Evolutionary conservation across 2,797 vertebrate genomes (phyloP), one percentile per base, ranked within the genome.

Genomic region (Sebastolobus alascanus): DNA sequence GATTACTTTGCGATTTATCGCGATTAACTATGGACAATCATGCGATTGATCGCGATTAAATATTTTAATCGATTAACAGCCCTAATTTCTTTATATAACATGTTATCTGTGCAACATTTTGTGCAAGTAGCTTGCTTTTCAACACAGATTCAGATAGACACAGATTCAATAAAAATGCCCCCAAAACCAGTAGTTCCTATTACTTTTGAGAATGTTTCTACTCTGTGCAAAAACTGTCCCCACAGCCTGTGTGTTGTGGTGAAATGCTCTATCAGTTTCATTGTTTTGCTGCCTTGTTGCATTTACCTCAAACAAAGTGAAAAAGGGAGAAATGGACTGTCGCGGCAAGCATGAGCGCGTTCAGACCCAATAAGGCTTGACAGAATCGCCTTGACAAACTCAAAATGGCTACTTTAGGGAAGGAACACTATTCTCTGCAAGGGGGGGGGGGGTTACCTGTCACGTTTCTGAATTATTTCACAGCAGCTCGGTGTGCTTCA

Each of bases 231-330:
- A 88, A 85, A 87, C 77, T 64, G 61, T 88, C 85, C 84, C 76
- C 27, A 29, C 18, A 85, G 85, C 40, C 64, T 25, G 68, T 89
- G 77, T 89, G 31, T 87, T 76, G 77, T 77, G 70, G 43, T 75
- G 76, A 85, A 87, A 89, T 50, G 81, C 82, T 85, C 73, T 82
- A 86, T 88, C 88, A 87, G 77, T 90, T 88, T 86, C 86, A 92
- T 87, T 93, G 88, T 87, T 89, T 88, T 90, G 66, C 86, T 85
- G 91, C 88, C 87, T 79, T 88, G 92, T 89, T 89, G 79, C 87
- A 87, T 92, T 90, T 89, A 89, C 86, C 73, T 86, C 89, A 89
- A 89, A 89, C 87, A 83, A 77, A 84, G 84, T 77, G 78, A 82
- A 88, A 89, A 55, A 50, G 61, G 16, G 46, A 87, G 79, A 83